Base-by-base conservation (phyloP, 2,888 invertebrate genomes). In the Melieria omissa region DNA sequence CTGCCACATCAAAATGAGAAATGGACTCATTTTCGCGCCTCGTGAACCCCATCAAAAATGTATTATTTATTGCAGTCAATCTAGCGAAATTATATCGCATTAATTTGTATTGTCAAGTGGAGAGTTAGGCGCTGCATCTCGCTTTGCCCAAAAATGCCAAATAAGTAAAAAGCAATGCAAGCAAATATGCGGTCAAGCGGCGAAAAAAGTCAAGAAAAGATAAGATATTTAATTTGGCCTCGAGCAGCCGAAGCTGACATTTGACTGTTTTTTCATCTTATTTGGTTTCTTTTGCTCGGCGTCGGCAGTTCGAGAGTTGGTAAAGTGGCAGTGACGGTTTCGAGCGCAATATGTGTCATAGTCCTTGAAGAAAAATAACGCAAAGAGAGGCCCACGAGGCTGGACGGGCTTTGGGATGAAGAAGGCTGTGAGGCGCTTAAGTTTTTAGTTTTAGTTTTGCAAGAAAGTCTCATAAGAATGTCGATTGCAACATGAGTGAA, bases 31-130 rank as follows among this genome's bases (percentile, higher is more conserved):
- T 64, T 64, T 57, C 9, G 42, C 45, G 16, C 10, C 52, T 41
- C 42, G 44, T 14, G 7, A 49, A 49, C 41, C 42, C 5, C 60
- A 42, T n/a, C 10, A 49, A 60, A 42, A 44, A 64, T 41, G 41
- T 52, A 42, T 41, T 47, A 58, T 60, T 61, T 67, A 60, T 67
- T 46, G 41, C 49, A 58, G 42, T 52, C 44, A 68, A 61, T 68
- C 42, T 29, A 1, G 29, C 14, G 7, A 57, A 68, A 44, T 54
- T 61, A 44, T 42, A 12, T 52, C 41, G 44, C 68, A 61, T 68
- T 52, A 49, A 68, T 61, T 62, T 47, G 9, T 61, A 57, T n/a
- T 16, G 47, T 47, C 16, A 60, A 14, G 41, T 5, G 5, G 41
- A 16, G n/a, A 42, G 41, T 41, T 60, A 29, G 12, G 14, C 4